Base-by-base conservation (phyloP, 1,140 invertebrate species). In the Proctacanthus coquilletti region DNA sequence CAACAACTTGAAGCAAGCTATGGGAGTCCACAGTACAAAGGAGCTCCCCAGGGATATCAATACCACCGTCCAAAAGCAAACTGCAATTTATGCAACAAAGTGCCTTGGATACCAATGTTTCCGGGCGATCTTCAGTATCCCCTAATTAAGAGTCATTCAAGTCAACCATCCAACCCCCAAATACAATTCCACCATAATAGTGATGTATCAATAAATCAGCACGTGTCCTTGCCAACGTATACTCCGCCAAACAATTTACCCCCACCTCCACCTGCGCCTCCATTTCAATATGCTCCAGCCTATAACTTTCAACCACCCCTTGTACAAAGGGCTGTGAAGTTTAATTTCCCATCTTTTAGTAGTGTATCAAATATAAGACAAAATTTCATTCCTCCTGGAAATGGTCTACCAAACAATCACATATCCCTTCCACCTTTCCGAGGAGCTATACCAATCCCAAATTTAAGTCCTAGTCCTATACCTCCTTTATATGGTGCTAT, bases 71-170 rank as follows among this genome's bases (percentile, higher is more conserved):
- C 53, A 34, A 63, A 63, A 29, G 67, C 65, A 48, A 62, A 67
- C 38, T 84, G 80, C 47, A 75, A 77, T 50, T 65, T 76, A 36
- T 85, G 81, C 49, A 82, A 84, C 55, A 69, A 71, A 45, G 67
- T 72, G 42, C 80, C 81, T 37, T 85, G 81, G 81, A 71, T 80
- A 42, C 81, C 81, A 3, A 71, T 85, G 45, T 61, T 68, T 34
- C 50, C 50, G 31, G 60, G 52, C 51, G 63, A 64, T 45, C 56
- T 63, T 21, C 61, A 59, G 41, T 60, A 54, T 34, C 45, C 55
- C 49, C 55, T 56, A 53, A 41, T 30, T 30, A 29, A 40, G 51
- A 5, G 53, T 53, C 0, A 52, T 59, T 5, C 49, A 54, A 20
- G 57, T 41, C 18, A 38, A 41, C 13, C 38, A 52, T 18, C 49